Evolutionary conservation across 2,797 vertebrate species (phyloP).

Genomic region (Carduelis carduelis): DNA sequence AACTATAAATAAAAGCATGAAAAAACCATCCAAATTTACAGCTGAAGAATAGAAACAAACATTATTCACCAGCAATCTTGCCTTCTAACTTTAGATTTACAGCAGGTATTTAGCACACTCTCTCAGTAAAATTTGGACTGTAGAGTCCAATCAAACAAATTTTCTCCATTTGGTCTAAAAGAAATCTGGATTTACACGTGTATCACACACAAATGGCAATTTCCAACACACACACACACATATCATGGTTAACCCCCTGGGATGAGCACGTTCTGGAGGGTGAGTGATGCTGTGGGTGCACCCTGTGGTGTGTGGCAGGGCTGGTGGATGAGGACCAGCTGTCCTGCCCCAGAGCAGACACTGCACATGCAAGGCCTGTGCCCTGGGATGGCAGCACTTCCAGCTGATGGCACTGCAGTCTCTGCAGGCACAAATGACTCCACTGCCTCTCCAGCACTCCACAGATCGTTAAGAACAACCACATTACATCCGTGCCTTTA

Average conservation of each 20-base stretch:
- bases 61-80: neutral
- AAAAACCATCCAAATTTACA: neutral
- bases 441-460: neutral
- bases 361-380: accelerated
- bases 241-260: accelerated
- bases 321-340: neutral
- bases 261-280: accelerated
- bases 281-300: neutral
- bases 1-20: neutral
- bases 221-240: neutral
- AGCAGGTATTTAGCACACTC: neutral
- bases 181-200: neutral
- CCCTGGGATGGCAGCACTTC: neutral
- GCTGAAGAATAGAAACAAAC: neutral
- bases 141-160: neutral
- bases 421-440: neutral
- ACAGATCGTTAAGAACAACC: neutral
- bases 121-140: neutral
- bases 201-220: neutral
- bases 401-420: neutral
- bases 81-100: neutral
- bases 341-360: neutral
- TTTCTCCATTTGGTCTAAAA: neutral
- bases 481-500: neutral
- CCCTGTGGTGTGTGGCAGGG: accelerated